A percentile compares a stretch with the other conserved stretches of the same genome.
These are phyloP conservation scores for Dimorphilus gyrociliatus DNA, from an alignment of 2,888 invertebrate species.

Conservation along the genomic window DNA sequence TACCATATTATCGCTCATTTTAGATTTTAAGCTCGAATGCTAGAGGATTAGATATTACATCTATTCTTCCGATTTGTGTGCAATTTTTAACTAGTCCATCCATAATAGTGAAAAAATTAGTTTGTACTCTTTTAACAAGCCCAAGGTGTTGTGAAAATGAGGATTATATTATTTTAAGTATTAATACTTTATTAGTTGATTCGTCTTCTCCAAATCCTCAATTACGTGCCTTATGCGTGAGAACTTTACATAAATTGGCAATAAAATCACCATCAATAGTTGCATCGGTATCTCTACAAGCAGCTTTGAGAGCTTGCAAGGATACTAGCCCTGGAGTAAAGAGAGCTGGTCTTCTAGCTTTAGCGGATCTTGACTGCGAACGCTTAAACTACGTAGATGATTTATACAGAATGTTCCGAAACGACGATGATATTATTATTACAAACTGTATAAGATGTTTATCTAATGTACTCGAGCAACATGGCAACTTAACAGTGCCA, in stretches of 20 bases:
- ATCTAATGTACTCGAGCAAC: conserved; percentile 25
- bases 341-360: conserved; percentile 19
- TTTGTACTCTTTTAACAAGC: too few species aligned
- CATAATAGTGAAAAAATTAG: conserved; percentile 22
- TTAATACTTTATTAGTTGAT: conserved; percentile 30
- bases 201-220: conserved; percentile 29
- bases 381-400: conserved; percentile 16
- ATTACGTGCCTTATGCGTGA: conserved; percentile 24
- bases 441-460: conserved; percentile 22
- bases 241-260: too few species aligned
- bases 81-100: conserved; percentile 26
- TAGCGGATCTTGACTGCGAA: conserved; percentile 11
- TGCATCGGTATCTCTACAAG: conserved; percentile 12
- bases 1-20: too few species aligned
- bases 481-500: conserved; percentile 31
- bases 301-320: conserved; percentile 14
- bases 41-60: conserved; percentile 11
- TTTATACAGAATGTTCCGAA: conserved; percentile 26
- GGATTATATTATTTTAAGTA: conserved; percentile 24
- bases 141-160: conserved; percentile 12
- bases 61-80: conserved; percentile 18
- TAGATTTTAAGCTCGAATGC: conserved; percentile 11
- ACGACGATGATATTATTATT: conserved; percentile 28
- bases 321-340: conserved; percentile 31
- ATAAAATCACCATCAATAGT: conserved; percentile 17